These are phyloP conservation scores for Pluvialis apricaria DNA, from an alignment of 2,113 vertebrate species.

Conservation along the genomic window DNA sequence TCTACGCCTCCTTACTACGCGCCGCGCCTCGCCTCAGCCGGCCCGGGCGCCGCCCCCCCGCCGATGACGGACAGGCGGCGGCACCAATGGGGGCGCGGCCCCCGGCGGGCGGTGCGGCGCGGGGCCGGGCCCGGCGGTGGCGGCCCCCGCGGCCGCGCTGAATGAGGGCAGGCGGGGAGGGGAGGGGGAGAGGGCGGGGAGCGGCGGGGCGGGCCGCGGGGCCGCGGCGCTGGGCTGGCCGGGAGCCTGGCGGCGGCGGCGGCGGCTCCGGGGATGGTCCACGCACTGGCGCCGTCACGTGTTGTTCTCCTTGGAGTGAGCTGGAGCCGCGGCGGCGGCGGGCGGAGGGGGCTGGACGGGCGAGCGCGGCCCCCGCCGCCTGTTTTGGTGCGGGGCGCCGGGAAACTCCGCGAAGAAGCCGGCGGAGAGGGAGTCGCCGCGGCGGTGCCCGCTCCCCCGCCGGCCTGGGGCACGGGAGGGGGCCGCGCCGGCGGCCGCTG, in stretches of 20 bases:
- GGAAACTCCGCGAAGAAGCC: conserved; percentile 25
- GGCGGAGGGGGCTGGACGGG: conserved; percentile 46
- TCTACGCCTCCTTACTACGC: conserved; percentile 44
- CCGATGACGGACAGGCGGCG: conserved; percentile 52
- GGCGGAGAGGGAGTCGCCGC: neutral
- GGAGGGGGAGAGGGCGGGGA: neutral
- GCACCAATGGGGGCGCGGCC: conserved; percentile 2
- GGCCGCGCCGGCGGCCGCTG: neutral
- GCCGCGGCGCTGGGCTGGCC: conserved; percentile 46
- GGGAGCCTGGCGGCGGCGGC: conserved; percentile 22
- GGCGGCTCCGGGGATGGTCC: conserved; percentile 59
- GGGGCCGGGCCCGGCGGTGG: neutral
- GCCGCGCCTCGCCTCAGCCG: conserved; percentile 42
- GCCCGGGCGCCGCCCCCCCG: conserved; percentile 55
- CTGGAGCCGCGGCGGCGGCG: conserved; percentile 46
- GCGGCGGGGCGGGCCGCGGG: neutral
- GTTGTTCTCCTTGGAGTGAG: conserved; percentile 61
- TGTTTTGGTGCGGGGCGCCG: conserved; percentile 63
- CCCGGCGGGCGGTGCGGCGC: neutral
- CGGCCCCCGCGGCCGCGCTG: neutral
- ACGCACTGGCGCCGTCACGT: conserved; percentile 70
- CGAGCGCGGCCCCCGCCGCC: conserved; percentile 62
- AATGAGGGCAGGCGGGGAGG: conserved; percentile 22
- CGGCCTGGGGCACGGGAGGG: conserved; percentile 26
- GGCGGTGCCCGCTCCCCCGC: neutral